Percentiles rank a stretch among this genome's conserved stretches.
These are phyloP conservation scores for Ericerus pela DNA, from an alignment of 1,140 invertebrate genomes.

Conservation along the genomic window DNA sequence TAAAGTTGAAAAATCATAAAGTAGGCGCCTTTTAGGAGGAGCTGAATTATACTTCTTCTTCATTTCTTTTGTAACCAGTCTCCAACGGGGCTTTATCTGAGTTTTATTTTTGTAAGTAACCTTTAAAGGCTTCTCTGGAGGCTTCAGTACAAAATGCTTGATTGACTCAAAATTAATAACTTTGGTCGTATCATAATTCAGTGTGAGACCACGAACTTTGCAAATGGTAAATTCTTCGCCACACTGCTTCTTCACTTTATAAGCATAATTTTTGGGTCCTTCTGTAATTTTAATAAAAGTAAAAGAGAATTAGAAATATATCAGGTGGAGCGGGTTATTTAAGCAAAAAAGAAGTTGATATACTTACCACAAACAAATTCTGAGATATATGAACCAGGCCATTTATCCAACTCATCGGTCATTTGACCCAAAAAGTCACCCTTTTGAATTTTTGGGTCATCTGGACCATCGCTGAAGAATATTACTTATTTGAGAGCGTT, in stretches of 20 bases:
- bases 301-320: background rate
- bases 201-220: slow-evolving; percentile 23
- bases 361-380: slow-evolving; percentile 22
- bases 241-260: slow-evolving; percentile 13
- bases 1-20: background rate
- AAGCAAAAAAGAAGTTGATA: too few relatives aligned
- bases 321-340: background rate
- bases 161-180: slow-evolving; percentile 23
- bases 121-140: background rate
- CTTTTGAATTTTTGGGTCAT: slow-evolving; percentile 19
- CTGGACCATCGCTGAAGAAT: slow-evolving; percentile 21
- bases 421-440: slow-evolving; percentile 27
- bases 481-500: too few relatives aligned
- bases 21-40: background rate
- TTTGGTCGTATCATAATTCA: slow-evolving; percentile 18
- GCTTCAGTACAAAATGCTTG: background rate
- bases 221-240: background rate
- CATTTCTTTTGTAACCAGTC: background rate
- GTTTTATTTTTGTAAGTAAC: background rate
- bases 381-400: slow-evolving; percentile 23
- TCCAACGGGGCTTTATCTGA: background rate
- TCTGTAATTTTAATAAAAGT: background rate
- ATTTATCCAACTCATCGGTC: slow-evolving; percentile 26
- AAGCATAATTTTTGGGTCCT: slow-evolving; percentile 28
- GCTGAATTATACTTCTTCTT: background rate